These are phyloP conservation scores for Drosophila anceps DNA, from an alignment of 2,888 invertebrate species.

Conservation along the genomic window DNA sequence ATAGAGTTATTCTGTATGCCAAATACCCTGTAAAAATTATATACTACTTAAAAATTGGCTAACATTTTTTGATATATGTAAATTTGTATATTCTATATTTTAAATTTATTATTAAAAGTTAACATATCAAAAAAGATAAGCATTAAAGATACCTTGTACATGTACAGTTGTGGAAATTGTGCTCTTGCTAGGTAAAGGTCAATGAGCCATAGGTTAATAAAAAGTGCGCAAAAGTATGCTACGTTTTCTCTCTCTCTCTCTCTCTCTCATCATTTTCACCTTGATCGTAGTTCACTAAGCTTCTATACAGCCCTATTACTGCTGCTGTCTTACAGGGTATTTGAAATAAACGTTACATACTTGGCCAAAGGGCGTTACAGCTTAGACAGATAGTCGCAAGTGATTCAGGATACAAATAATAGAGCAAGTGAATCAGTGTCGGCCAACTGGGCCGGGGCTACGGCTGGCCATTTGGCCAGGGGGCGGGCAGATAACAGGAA, in stretches of 20 bases:
- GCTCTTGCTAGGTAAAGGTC: no score
- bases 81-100: no score
- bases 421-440: slow-evolving; percentile 66
- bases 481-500: not conserved
- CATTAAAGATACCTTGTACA: no score
- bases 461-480: not conserved
- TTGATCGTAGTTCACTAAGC: not conserved
- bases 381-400: slow-evolving; percentile 42
- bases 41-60: no score
- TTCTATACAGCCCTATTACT: not conserved
- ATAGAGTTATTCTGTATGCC: not conserved
- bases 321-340: slow-evolving; percentile 35
- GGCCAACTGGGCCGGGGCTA: slow-evolving; percentile 1
- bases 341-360: slow-evolving; percentile 31
- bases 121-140: no score
- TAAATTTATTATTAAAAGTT: no score
- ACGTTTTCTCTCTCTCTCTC: not conserved
- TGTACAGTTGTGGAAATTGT: no score
- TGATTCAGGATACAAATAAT: slow-evolving; percentile 63
- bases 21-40: no score
- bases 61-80: no score
- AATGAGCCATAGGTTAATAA: not conserved
- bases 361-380: slow-evolving; percentile 21
- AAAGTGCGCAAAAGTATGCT: slow-evolving; percentile 4
- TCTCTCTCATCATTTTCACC: not conserved